These are phyloP conservation scores for Argopecten irradians DNA, from an alignment of 1,140 invertebrate genomes.

Conservation along the genomic window DNA sequence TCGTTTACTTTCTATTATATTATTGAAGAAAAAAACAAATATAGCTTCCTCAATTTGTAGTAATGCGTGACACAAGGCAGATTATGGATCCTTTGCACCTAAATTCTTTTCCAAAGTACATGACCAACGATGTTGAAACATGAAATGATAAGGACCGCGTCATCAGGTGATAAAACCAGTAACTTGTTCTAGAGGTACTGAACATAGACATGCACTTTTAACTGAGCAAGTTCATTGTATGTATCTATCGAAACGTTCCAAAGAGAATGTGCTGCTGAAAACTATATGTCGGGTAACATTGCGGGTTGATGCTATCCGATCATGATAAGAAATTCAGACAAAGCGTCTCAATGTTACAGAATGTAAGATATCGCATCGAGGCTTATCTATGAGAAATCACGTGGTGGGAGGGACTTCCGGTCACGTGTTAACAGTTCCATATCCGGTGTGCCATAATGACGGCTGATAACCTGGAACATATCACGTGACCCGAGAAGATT, in stretches of 20 bases:
- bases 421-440: not conserved
- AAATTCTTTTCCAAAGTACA: not conserved
- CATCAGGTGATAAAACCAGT: not conserved
- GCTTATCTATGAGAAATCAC: not conserved
- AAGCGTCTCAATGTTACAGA: not conserved
- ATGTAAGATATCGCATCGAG: not conserved
- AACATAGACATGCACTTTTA: not conserved
- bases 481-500: not conserved
- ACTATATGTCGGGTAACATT: not conserved
- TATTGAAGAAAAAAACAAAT: no score
- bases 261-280: not conserved
- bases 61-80: not conserved
- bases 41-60: no score
- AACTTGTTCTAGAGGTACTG: not conserved
- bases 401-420: not conserved
- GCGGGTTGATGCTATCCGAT: not conserved
- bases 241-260: not conserved
- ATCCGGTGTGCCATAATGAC: not conserved
- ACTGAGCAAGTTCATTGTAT: not conserved
- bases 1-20: no score
- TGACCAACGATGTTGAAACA: not conserved
- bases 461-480: not conserved
- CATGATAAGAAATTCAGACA: no score
- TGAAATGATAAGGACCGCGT: not conserved
- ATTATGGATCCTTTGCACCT: not conserved